Conservation (phyloP, 2,797 vertebrate species). For the Peromyscus attwateri region DNA sequence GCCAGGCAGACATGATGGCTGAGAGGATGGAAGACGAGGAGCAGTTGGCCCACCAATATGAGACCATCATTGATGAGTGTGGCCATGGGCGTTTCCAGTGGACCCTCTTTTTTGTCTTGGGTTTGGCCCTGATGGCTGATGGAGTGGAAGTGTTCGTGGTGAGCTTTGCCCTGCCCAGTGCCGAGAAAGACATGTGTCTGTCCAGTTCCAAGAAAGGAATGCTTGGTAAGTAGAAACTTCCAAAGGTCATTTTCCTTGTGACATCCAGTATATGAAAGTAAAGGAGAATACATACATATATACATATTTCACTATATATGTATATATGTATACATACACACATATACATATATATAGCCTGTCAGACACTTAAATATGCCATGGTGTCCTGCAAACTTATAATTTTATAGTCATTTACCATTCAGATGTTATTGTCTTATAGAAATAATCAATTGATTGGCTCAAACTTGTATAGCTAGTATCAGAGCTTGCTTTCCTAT, state of each 20-base stretch:
- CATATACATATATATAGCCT: neutral
- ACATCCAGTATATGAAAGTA: neutral
- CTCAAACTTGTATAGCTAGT: neutral
- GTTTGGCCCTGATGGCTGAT: conserved; percentile 97
- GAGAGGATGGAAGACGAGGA: conserved; percentile 93
- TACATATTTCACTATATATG: neutral
- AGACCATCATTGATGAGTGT: conserved; percentile 97
- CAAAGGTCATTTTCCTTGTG: neutral
- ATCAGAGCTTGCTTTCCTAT: conserved; percentile 16
- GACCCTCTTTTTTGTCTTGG: conserved; percentile 95
- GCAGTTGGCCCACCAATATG: conserved; percentile 95
- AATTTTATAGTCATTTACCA: neutral
- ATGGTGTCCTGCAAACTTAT: neutral
- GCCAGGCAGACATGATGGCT: conserved; percentile 90
- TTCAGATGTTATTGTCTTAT: neutral
- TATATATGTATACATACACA: neutral
- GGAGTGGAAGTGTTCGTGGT: conserved; percentile 98
- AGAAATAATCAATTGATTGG: neutral
- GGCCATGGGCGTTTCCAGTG: conserved; percentile 98
- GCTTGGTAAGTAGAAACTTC: conserved; percentile 93
- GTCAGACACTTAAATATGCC: neutral
- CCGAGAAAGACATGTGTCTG: conserved; percentile 99
- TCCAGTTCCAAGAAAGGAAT: conserved; percentile 97
- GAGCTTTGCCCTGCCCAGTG: conserved; percentile 96
- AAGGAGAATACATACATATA: neutral